Percentiles rank a stretch among this genome's conserved stretches.
Conservation (phyloP, 1,140 invertebrate species). For the Rhynchophorus ferrugineus region DNA sequence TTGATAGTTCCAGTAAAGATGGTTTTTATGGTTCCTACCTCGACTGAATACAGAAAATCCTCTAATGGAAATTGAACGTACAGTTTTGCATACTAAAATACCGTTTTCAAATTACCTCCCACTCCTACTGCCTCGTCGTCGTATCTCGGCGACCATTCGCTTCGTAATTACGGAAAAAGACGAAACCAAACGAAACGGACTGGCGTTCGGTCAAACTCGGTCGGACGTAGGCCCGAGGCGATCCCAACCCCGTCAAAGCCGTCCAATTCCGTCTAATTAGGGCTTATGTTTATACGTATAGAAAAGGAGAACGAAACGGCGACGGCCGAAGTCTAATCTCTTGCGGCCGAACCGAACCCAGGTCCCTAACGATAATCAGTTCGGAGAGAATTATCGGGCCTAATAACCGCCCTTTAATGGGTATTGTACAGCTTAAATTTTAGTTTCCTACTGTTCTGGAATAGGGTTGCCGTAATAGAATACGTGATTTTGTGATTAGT, state of each 20-base stretch:
- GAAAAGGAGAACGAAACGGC: constrained; percentile 7
- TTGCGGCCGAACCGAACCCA: constrained; percentile 9
- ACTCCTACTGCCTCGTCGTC: too few relatives aligned
- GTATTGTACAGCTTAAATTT: constrained; percentile 5
- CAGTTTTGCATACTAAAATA: too few relatives aligned
- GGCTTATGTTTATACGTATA: constrained; percentile 14
- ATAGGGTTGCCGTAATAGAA: not conserved
- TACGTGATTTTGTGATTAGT: too few relatives aligned
- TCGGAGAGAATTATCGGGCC: constrained; percentile 1
- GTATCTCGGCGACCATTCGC: too few relatives aligned
- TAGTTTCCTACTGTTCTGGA: not conserved
- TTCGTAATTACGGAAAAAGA: constrained; percentile 11
- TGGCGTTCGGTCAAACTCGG: not conserved
- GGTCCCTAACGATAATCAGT: constrained; percentile 15
- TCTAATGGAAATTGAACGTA: too few relatives aligned
- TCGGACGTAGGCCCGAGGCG: constrained; percentile 5
- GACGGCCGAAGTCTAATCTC: constrained; percentile 12
- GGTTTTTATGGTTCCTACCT: too few relatives aligned
- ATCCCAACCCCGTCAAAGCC: constrained; percentile 8
- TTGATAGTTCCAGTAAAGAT: too few relatives aligned
- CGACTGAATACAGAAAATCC: not conserved
- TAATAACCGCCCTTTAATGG: constrained; percentile 7
- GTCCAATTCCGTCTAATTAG: constrained; percentile 14
- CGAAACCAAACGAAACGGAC: not conserved
- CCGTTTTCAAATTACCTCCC: too few relatives aligned